These are phyloP conservation scores for Cryptophagus acutangulus DNA, from an alignment of 2,888 invertebrate genomes.

Conservation along the genomic window DNA sequence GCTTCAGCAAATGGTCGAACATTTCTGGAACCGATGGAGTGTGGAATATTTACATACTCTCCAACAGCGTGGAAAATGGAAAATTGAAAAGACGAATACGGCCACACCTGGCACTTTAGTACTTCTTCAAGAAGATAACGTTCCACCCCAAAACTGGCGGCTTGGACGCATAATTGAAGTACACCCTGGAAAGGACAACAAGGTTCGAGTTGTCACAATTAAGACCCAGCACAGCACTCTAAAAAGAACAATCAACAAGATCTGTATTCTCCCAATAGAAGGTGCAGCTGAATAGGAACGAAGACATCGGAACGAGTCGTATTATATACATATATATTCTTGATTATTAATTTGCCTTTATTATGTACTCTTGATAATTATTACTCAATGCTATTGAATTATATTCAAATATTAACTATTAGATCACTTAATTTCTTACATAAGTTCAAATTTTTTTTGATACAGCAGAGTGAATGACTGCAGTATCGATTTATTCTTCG, in stretches of 20 bases:
- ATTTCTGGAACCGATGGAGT: constrained; percentile 24
- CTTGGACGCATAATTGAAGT: constrained; percentile 8
- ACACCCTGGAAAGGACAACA: constrained; percentile 1
- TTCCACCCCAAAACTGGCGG: constrained; percentile 7
- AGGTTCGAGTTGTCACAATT: constrained; percentile 5
- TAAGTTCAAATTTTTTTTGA: too few species aligned
- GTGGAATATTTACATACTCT: constrained; percentile 27
- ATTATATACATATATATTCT: too few species aligned
- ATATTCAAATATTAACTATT: too few species aligned
- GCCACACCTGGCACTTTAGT: constrained; percentile 7
- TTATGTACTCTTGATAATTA: too few species aligned
- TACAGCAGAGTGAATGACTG: too few species aligned
- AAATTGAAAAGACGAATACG: neutral
- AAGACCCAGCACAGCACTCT: constrained; percentile 4
- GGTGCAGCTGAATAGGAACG: neutral
- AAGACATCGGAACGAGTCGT: neutral
- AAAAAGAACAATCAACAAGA: constrained; percentile 5
- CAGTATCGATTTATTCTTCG: too few species aligned
- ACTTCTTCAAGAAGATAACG: constrained; percentile 7
- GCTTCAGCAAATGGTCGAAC: constrained; percentile 22
- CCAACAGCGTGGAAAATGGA: constrained; percentile 22
- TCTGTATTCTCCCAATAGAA: constrained; percentile 5
- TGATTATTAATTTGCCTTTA: too few species aligned
- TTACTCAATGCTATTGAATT: too few species aligned
- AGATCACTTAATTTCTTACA: too few species aligned